Evolutionary conservation across 2,113 vertebrate genomes (phyloP).

Genomic region (Gymnobelideus leadbeateri): DNA sequence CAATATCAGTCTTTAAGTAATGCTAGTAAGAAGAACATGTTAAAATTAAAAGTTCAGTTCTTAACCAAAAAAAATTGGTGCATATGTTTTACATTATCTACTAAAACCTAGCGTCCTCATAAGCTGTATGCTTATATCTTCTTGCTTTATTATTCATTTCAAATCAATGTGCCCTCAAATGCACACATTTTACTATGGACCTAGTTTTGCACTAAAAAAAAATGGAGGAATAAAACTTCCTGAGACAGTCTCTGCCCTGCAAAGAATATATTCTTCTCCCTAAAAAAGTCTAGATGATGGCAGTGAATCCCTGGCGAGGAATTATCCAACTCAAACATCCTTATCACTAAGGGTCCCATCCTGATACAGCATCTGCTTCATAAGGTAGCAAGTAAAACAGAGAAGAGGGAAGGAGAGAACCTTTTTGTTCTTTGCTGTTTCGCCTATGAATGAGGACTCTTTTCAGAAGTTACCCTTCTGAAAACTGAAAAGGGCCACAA

Average conservation of each 20-base stretch:
- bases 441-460: not conserved
- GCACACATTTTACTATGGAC: not conserved
- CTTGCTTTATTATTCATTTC: not conserved
- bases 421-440: not conserved
- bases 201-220: not conserved
- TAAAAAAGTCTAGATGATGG: slow-evolving; percentile 24
- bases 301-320: not conserved
- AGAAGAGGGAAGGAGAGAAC: not conserved
- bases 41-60: slow-evolving; percentile 17
- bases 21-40: slow-evolving; percentile 25
- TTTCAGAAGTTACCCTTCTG: not conserved
- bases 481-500: not conserved
- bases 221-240: not conserved
- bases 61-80: not conserved
- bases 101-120: not conserved
- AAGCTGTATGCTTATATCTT: not conserved
- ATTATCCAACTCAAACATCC: not conserved
- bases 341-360: not conserved
- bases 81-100: not conserved
- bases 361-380: not conserved
- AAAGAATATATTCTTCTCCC: slow-evolving; percentile 20
- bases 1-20: slow-evolving; percentile 36
- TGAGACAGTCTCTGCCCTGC: not conserved
- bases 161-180: not conserved
- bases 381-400: not conserved